Conservation (phyloP, 2,113 vertebrate genomes). For the Calidris pugnax region DNA sequence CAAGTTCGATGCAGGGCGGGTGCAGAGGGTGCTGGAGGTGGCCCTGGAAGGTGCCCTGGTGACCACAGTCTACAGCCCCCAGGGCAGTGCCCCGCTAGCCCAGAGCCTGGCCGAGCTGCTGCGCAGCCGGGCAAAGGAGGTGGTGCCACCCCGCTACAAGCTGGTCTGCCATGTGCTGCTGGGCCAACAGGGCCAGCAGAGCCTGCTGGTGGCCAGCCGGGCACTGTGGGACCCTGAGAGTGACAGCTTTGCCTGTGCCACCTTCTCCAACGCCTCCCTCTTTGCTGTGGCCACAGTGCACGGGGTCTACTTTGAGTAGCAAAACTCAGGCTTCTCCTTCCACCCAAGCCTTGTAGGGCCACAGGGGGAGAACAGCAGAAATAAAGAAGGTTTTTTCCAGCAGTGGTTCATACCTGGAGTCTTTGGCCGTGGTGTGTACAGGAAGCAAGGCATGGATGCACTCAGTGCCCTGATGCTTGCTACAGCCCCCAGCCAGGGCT, state of each 20-base stretch:
- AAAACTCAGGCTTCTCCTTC: not conserved
- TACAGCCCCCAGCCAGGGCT: not conserved
- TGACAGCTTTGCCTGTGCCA: conserved; percentile 71
- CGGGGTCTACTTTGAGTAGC: conserved; percentile 77
- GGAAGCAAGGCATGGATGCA: not conserved
- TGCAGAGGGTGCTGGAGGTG: conserved; percentile 62
- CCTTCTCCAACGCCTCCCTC: conserved; percentile 74
- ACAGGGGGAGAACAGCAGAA: not conserved
- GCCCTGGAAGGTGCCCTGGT: conserved; percentile 35
- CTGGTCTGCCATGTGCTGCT: conserved; percentile 80
- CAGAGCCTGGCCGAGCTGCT: conserved; percentile 73
- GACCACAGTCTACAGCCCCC: conserved; percentile 41
- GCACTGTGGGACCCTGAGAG: conserved; percentile 70
- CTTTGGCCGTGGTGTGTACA: not conserved
- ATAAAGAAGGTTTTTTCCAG: conserved; percentile 50
- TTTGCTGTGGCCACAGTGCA: conserved; percentile 80
- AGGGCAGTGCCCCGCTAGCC: conserved; percentile 16
- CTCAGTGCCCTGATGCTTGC: not conserved
- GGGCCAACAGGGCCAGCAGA: conserved; percentile 72
- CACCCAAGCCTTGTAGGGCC: not conserved
- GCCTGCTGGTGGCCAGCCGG: conserved; percentile 71
- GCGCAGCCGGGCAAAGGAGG: conserved; percentile 62
- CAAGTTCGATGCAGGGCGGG: conserved; percentile 22
- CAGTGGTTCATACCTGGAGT: not conserved
- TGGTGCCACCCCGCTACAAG: conserved; percentile 78